Base-by-base conservation (phyloP, 2,113 vertebrate genomes). In the Aptenodytes forsteri region DNA sequence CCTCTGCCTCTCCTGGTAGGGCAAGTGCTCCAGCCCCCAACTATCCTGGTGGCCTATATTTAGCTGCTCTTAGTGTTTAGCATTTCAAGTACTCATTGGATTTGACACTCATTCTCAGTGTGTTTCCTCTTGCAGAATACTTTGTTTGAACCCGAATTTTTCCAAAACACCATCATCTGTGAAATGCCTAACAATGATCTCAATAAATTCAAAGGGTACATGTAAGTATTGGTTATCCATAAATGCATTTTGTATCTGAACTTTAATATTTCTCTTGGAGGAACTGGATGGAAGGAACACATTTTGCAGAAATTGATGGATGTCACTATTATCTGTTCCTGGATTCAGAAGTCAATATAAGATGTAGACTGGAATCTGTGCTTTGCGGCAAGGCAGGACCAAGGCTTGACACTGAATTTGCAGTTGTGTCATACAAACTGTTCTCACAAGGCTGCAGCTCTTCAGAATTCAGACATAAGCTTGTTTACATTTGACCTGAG, bases 161-260 rank as follows among this genome's bases (percentile, higher is more conserved):
- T 99, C 97, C 96, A 93, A 52, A 97, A 98, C 40, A 98, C 97
- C 11, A 98, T 99, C 16, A 89, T 99, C 97, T 99, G 99, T 93
- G 99, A 99, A 97, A 99, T 97, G 69, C 99, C 99, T 90, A 99
- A 99, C 97, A 99, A 99, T 12, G 97, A 98, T 87, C 99, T 99
- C 93, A 99, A 99, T 94, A 98, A 98, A 97, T 99, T 99, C 95
- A 99, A 99, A 94, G 99, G 99, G 75, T 99, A 98, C 38, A 97
- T 99, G 98, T 99, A 97, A 99, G 98, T 98, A 97, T 61, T n/a
- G 54, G 30, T 42, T 22, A 16, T 34, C 44, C 16, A 6, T 29
- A 42, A 44, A 50, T 36, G 23, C 15, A 20, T 72, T 85, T 80
- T 64, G 6, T 65, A 36, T 64, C 44, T 77, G 16, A 89, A 23